A percentile compares a stretch with the other conserved stretches of the same genome.
Conservation (phyloP, 2,888 invertebrate species). For the Aproaerema taeniolella region DNA sequence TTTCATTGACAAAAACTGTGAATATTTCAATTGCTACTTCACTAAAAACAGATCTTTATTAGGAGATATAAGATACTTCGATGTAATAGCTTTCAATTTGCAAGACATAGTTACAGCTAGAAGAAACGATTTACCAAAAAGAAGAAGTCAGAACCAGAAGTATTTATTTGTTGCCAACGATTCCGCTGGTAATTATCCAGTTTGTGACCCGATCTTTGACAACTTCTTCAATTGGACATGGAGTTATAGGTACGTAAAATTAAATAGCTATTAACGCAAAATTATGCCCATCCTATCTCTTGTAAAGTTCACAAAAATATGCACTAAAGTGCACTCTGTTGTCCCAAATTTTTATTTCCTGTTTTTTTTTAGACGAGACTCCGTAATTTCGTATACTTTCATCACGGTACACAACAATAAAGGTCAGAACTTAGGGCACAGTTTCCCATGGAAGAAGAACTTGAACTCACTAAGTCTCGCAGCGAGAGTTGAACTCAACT, state of each 20-base stretch:
- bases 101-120: slow-evolving; percentile 39
- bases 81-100: slow-evolving; percentile 51
- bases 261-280: not conserved
- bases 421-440: slow-evolving; percentile 32
- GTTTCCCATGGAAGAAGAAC: too few species aligned
- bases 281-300: not conserved
- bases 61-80: slow-evolving; percentile 46
- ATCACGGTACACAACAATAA: slow-evolving; percentile 37
- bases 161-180: slow-evolving; percentile 57
- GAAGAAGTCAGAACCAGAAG: slow-evolving; percentile 43
- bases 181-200: slow-evolving; percentile 52
- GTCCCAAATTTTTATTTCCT: too few species aligned
- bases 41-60: slow-evolving; percentile 45
- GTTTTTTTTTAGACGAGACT: slow-evolving; percentile 37
- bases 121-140: slow-evolving; percentile 28
- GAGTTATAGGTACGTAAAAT: slow-evolving; percentile 58
- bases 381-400: slow-evolving; percentile 43
- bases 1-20: slow-evolving; percentile 38
- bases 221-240: slow-evolving; percentile 65
- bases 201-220: slow-evolving; percentile 47
- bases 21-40: slow-evolving; percentile 47
- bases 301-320: too few species aligned
- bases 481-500: slow-evolving; percentile 30
- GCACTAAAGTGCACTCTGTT: too few species aligned
- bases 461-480: not conserved